phyloP scores from a whole-genome alignment of 2,888 invertebrate genomes.

The Dascillus cervinus region DNA sequence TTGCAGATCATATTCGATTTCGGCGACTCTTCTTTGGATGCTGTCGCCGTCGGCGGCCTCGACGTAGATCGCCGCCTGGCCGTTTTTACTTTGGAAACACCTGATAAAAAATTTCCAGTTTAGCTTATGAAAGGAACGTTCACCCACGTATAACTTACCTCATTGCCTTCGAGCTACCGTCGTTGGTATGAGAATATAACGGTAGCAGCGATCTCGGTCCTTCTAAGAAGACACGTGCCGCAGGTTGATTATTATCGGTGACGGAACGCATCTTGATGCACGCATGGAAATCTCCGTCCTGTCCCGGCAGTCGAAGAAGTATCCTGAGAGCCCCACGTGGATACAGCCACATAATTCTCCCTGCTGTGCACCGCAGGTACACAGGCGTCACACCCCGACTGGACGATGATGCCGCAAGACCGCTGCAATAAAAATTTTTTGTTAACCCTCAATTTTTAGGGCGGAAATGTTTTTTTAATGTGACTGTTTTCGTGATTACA shows the following conservation, averaged over 20 bases:
- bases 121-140: too few relatives aligned
- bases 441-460: too few relatives aligned
- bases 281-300: slow-evolving; percentile 58
- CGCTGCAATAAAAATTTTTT: slow-evolving; percentile 52
- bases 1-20: slow-evolving; percentile 64
- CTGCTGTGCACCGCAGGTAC: slow-evolving; percentile 67
- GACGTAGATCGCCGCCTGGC: slow-evolving; percentile 59
- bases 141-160: too few relatives aligned
- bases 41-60: slow-evolving; percentile 49
- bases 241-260: slow-evolving; percentile 28
- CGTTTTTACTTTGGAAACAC: slow-evolving; percentile 57
- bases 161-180: slow-evolving; percentile 42
- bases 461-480: too few relatives aligned
- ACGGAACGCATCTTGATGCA: slow-evolving; percentile 54
- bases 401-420: slow-evolving; percentile 43
- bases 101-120: too few relatives aligned
- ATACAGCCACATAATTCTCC: slow-evolving; percentile 66
- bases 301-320: slow-evolving; percentile 50
- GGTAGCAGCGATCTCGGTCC: slow-evolving; percentile 53
- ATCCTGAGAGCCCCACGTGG: slow-evolving; percentile 66
- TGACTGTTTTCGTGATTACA: too few relatives aligned
- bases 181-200: slow-evolving; percentile 50
- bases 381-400: slow-evolving; percentile 65
- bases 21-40: slow-evolving; percentile 47
- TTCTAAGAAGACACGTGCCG: slow-evolving; percentile 58